Base-by-base conservation (phyloP, 2,797 vertebrate species). In the Dendrocincla tyrannina region DNA sequence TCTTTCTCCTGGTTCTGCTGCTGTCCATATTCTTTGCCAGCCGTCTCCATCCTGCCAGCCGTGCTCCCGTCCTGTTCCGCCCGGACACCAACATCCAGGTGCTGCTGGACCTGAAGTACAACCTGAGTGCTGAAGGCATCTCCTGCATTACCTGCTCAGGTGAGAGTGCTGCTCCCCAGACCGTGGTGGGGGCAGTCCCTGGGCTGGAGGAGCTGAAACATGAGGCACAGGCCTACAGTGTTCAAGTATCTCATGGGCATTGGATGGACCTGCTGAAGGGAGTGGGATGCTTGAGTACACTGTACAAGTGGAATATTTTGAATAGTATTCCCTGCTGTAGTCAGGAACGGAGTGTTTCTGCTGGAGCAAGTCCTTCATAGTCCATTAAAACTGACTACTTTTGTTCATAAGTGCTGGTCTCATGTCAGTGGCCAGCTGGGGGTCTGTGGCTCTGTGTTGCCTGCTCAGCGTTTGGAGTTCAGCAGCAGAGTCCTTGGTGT, bases 111-210 rank as follows among this genome's bases (percentile, higher is more conserved):
- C 98, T 99, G 69, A 99, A 99, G 89, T 99, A 99, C 98, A 99
- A 99, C 98, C 98, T 99, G 90, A 99, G 99, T 6, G 98, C 99
- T 2, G 99, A 99, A 95, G 99, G 99, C 75, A 99, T 99, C 97
- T 99, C 99, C 94, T 99, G 99, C 92, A 98, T 99, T 88, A 99
- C 99, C 97, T 99, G 99, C 96, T 99, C 99, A 96, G 99, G 99
- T 99, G 94, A 98, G 98, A 75, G 42, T n/a, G 30, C 64, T 72
- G 59, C 1, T 63, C 83, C 68, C 77, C 72, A 89, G 39, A 58
- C 49, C 42, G 2, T 0, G 1, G 9, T 55, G 56, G 23, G 6
- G 60, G 19, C 28, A 75, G 9, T 52, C 41, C 15, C 6, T 24
- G 28, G 24, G 22, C 39, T 72, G 37, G 24, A 68, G 35, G 68